phyloP scores from a whole-genome alignment of 2,888 invertebrate species.

The Lordiphosa fenestrarum region DNA sequence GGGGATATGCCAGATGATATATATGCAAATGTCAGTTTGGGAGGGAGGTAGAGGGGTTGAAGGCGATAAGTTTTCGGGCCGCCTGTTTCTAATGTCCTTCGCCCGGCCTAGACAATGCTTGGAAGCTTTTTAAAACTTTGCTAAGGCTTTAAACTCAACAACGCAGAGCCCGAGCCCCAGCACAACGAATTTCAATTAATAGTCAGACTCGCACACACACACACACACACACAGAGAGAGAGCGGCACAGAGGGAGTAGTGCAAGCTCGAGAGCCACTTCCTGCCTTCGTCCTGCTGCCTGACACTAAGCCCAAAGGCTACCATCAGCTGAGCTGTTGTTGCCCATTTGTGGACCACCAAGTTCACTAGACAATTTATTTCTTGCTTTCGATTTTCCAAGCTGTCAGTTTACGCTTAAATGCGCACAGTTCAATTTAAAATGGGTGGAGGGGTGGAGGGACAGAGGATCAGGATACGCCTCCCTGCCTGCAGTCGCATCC shows the following conservation, averaged over 20 bases:
- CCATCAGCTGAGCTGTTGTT: slow-evolving; percentile 69
- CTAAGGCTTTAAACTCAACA: slow-evolving; percentile 34
- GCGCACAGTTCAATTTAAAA: slow-evolving; percentile 75
- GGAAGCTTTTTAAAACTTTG: slow-evolving; percentile 60
- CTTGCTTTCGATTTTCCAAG: slow-evolving; percentile 75
- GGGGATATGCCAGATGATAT: slow-evolving; percentile 67
- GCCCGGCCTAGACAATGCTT: slow-evolving; percentile 44
- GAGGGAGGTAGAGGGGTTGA: slow-evolving; percentile 22
- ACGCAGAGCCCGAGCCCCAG: slow-evolving; percentile 33
- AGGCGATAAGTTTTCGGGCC: slow-evolving; percentile 57
- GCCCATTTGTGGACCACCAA: slow-evolving; percentile 54
- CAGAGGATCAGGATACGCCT: slow-evolving; percentile 37
- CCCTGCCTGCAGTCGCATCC: slow-evolving; percentile 41
- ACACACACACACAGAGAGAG: neutral
- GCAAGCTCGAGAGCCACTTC: slow-evolving; percentile 36
- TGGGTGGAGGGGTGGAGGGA: slow-evolving; percentile 51
- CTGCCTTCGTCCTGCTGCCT: slow-evolving; percentile 37
- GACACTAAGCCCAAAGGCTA: slow-evolving; percentile 73
- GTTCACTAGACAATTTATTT: slow-evolving; percentile 75
- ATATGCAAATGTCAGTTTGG: slow-evolving; percentile 59
- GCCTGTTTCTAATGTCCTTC: slow-evolving; percentile 72
- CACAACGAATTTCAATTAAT: slow-evolving; percentile 74
- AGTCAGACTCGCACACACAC: slow-evolving; percentile 46
- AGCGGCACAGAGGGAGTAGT: neutral
- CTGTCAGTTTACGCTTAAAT: slow-evolving; percentile 75